A percentile compares a stretch with the other conserved stretches of the same genome.
Evolutionary conservation across 2,113 vertebrate species (phyloP).

Genomic region (Zapornia atra): DNA sequence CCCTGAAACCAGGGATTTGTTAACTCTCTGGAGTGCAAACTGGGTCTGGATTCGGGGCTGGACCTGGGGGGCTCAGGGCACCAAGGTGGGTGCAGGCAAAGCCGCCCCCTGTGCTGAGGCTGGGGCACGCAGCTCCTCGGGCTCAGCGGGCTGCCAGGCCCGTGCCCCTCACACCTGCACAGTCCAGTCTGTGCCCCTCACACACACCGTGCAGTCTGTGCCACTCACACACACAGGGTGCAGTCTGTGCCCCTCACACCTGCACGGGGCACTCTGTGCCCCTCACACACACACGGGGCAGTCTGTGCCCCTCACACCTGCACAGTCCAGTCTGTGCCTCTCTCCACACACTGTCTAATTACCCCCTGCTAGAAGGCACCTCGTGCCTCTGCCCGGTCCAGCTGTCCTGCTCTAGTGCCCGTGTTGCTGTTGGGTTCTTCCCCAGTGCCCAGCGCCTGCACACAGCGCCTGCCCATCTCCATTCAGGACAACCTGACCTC

Average conservation of each 20-base stretch:
- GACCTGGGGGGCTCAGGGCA: no score
- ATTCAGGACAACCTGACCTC: background rate
- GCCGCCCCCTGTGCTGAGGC: accelerated
- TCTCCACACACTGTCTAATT: background rate
- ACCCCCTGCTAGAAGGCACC: background rate
- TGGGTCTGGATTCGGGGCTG: background rate
- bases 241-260: no score
- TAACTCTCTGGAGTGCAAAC: no score
- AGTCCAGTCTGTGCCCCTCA: accelerated
- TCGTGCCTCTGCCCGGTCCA: background rate
- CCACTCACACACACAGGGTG: no score
- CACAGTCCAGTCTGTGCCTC: background rate
- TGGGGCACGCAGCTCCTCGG: accelerated
- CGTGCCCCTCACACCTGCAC: accelerated
- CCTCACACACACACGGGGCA: accelerated
- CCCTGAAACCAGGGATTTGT: background rate
- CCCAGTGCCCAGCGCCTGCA: accelerated
- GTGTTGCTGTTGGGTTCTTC: background rate
- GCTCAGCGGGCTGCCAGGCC: no score
- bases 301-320: accelerated
- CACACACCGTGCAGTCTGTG: no score
- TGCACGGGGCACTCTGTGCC: no score
- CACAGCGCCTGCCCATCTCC: background rate
- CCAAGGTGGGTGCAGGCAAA: background rate
- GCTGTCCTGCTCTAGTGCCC: no score